Evolutionary conservation across 2,113 vertebrate species (phyloP).

Genomic region (Gambusia affinis): DNA sequence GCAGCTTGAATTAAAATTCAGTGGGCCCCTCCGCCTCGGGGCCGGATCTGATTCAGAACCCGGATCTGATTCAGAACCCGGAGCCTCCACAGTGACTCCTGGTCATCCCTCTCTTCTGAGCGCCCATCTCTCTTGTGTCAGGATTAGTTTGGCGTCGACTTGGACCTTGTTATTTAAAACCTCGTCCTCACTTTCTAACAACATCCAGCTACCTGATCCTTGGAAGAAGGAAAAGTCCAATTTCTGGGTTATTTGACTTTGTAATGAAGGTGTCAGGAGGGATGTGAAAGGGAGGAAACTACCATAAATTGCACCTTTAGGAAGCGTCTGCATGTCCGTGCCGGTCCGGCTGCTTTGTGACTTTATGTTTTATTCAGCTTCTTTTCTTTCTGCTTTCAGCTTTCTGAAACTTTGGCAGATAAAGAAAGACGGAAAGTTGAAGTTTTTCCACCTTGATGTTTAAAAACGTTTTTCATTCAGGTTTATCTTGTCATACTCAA

Average conservation of each 20-base stretch:
- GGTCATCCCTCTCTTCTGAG: conserved; percentile 33
- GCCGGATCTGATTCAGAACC: conserved; percentile 26
- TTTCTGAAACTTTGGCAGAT: conserved; percentile 25
- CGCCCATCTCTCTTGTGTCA: conserved; percentile 50
- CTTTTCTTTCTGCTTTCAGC: conserved; percentile 21
- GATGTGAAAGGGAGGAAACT: conserved; percentile 41
- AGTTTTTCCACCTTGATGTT: background rate
- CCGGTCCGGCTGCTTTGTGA: conserved; percentile 22
- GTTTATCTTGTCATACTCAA: background rate
- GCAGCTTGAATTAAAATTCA: conserved; percentile 56
- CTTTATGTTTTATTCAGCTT: conserved; percentile 62
- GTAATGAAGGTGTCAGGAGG: conserved; percentile 66
- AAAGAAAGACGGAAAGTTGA: conserved; percentile 1
- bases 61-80: conserved; percentile 21
- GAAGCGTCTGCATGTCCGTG: conserved; percentile 17
- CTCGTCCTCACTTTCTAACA: conserved; percentile 30
- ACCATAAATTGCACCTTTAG: conserved; percentile 54
- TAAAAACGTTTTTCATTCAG: background rate
- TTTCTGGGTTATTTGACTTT: conserved; percentile 67
- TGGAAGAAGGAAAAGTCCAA: conserved; percentile 47
- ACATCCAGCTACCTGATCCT: conserved; percentile 27
- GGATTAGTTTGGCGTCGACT: conserved; percentile 44
- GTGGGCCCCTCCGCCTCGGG: conserved; percentile 22
- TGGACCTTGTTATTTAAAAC: conserved; percentile 59
- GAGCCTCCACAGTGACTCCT: background rate